Percentiles rank a stretch among this genome's conserved stretches.
phyloP scores from a whole-genome alignment of 2,888 invertebrate species.

The Theristus sp. region DNA sequence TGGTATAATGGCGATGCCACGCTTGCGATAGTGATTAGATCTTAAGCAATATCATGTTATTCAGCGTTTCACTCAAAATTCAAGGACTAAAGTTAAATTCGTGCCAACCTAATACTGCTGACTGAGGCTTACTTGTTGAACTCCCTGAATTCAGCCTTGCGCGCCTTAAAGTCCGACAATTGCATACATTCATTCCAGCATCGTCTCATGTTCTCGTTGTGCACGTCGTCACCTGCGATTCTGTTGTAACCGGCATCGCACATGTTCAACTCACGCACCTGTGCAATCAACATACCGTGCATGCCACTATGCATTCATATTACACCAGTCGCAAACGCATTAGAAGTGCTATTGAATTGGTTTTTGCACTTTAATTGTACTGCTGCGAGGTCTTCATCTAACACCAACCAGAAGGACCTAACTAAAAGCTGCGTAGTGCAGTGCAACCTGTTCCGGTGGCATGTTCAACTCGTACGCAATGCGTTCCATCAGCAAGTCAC shows the following conservation, averaged over 20 bases:
- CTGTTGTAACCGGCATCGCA: conserved; percentile 31
- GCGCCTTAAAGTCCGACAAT: conserved; percentile 45
- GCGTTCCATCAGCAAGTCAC: conserved; percentile 54
- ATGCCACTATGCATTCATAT: too few species aligned
- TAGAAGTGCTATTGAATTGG: too few species aligned
- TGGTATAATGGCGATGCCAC: conserved; percentile 60
- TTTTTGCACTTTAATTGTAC: too few species aligned
- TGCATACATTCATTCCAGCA: conserved; percentile 62
- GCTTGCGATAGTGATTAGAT: conserved; percentile 57
- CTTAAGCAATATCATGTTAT: neutral
- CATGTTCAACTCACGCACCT: conserved; percentile 48
- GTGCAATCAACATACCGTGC: too few species aligned
- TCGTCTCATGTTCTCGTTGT: conserved; percentile 24
- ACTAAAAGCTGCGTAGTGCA: too few species aligned
- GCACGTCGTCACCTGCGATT: neutral
- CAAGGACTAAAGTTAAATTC: neutral
- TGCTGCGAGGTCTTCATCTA: too few species aligned
- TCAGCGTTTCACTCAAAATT: neutral
- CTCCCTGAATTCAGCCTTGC: conserved; percentile 42
- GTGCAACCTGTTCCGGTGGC: conserved; percentile 46
- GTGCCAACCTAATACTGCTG: too few species aligned
- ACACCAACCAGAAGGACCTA: too few species aligned
- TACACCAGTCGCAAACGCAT: too few species aligned
- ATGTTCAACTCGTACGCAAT: conserved; percentile 51
- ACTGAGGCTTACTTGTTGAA: conserved; percentile 48